phyloP scores from a whole-genome alignment of 2,113 vertebrate genomes.

The Sorex araneus region DNA sequence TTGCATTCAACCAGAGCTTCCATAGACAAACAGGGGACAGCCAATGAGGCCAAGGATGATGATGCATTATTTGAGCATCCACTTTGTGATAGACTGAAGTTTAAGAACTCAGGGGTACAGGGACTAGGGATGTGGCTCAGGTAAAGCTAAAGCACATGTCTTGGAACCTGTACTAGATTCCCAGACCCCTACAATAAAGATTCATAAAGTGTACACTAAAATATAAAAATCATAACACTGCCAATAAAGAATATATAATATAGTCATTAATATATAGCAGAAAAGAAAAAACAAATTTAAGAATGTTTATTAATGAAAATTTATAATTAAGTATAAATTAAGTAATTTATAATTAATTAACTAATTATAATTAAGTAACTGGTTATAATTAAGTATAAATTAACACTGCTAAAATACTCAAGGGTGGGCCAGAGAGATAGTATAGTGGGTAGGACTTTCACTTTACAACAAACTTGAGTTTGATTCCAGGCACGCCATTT shows the following conservation, averaged over 20 bases:
- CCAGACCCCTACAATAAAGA: too few species aligned
- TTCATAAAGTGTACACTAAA: conserved; percentile 12
- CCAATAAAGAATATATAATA: background rate
- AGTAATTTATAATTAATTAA: too few species aligned
- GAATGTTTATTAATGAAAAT: background rate
- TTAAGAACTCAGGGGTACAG: background rate
- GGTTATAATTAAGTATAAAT: background rate
- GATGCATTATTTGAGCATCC: background rate
- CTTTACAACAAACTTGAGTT: too few species aligned
- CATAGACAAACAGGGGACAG: background rate
- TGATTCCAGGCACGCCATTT: too few species aligned
- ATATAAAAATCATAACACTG: background rate
- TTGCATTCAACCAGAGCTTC: background rate
- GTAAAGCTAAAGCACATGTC: too few species aligned
- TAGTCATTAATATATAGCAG: background rate
- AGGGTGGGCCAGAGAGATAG: too few species aligned
- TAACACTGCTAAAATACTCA: background rate
- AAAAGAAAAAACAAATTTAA: background rate
- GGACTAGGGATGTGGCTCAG: too few species aligned
- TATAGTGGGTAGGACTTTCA: too few species aligned
- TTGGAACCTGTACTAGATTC: too few species aligned
- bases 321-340: too few species aligned
- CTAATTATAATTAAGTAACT: too few species aligned
- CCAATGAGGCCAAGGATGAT: background rate
- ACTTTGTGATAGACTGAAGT: background rate